Percentiles rank a stretch among this genome's conserved stretches.
These are phyloP conservation scores for Catajapyx aquilonaris DNA, from an alignment of 1,140 invertebrate genomes.

Conservation along the genomic window DNA sequence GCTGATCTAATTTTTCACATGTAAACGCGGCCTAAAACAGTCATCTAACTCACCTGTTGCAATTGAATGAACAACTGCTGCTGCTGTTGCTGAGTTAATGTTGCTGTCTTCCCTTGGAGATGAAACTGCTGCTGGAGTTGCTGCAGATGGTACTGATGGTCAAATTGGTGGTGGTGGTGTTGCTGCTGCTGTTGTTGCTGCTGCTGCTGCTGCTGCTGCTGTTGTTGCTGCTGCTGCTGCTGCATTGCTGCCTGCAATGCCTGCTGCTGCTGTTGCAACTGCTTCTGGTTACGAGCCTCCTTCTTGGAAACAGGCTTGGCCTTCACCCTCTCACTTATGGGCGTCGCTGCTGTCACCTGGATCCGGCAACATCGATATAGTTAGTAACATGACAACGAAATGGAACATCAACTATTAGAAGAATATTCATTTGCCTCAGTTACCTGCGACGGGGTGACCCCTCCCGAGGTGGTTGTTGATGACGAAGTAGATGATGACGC, in stretches of 20 bases:
- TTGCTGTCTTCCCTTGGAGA: conserved; percentile 17
- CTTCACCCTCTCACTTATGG: conserved; percentile 57
- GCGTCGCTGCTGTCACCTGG: conserved; percentile 28
- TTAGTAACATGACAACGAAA: too few species aligned
- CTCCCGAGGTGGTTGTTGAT: background rate
- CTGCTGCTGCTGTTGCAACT: conserved; percentile 1
- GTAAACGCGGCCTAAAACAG: too few species aligned
- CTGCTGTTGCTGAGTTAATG: conserved; percentile 18
- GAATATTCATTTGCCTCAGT: too few species aligned
- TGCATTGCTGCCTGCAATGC: conserved; percentile 5
- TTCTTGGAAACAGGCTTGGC: conserved; percentile 55
- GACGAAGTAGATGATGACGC: too few species aligned
- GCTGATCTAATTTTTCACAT: too few species aligned
- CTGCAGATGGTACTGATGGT: conserved; percentile 12
- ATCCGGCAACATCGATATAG: too few species aligned
- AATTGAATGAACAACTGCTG: too few species aligned
- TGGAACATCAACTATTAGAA: too few species aligned
- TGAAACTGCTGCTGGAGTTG: conserved; percentile 11
- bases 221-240: conserved; percentile 22
- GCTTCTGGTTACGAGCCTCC: conserved; percentile 20
- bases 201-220: conserved; percentile 22
- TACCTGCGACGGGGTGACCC: background rate
- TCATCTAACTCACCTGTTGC: too few species aligned
- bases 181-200: conserved; percentile 14
- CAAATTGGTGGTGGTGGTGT: conserved; percentile 14